Base-by-base conservation (phyloP, 2,797 vertebrate species). In the Emydoidea blandingii region DNA sequence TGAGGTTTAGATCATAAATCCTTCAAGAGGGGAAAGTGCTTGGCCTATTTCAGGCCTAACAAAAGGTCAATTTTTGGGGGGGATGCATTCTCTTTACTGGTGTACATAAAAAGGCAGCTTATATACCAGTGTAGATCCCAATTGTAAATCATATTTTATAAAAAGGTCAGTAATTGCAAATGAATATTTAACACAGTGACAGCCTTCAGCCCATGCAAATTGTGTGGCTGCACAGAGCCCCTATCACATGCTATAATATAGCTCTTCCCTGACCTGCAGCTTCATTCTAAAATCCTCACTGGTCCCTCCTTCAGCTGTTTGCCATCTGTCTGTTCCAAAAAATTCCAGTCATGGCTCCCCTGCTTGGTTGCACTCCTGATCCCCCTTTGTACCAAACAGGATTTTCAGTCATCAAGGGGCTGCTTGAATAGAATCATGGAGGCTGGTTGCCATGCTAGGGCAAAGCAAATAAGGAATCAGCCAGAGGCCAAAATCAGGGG, bases 1-100 rank as follows among this genome's bases (percentile, higher is more conserved):
- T 91, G 52, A 86, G 92, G 86, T 86, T 83, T 93, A 84, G 82
- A 31, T 50, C 86, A 87, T 79, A 27, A 86, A 94, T 91, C 89
- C 84, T 79, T 87, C 80, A 85, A 80, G 27, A 88, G 29, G 16
- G 79, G 65, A 80, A 34, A 86, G 21, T 56, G 6, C 57, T 27
- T 59, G 87, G 9, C 21, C 56, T 21, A 78, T 41, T 79, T 47
- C 72, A 94, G 78, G 44, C 47, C 56, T 86, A 65, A 52, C 62
- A 93, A 72, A 86, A 87, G 85, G 52, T 31, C 27, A 93, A 6
- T 4, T 62, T 8, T 79, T 79, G 50, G 34, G 5, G 56, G 10
- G 25, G 54, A 8, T 82, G 65, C 52, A 6, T 15, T 12, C 4
- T 31, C 72, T 3, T 0, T 57, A 2, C 47, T 50, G 27, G 19